Evolutionary conservation across 2,113 vertebrate genomes (phyloP).

Genomic region (Zosterops borbonicus): DNA sequence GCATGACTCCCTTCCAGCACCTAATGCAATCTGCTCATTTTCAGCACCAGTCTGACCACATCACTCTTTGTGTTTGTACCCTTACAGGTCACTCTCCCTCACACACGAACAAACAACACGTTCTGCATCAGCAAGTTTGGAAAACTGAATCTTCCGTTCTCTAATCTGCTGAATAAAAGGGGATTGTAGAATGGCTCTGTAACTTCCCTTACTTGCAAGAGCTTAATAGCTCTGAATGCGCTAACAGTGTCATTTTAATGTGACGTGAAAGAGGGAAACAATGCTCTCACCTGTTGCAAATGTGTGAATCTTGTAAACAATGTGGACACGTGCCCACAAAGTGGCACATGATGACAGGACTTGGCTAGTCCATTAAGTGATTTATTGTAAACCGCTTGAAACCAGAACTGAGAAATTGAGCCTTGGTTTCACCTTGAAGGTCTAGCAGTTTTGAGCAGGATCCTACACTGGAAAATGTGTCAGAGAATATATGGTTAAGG

Average conservation of each 20-base stretch:
- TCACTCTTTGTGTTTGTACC: neutral
- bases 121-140: neutral
- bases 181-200: neutral
- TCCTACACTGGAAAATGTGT: neutral
- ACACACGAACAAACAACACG: fast-evolving
- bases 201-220: neutral
- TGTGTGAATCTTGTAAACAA: neutral
- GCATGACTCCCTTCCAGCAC: neutral
- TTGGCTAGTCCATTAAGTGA: neutral
- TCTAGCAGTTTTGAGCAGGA: neutral
- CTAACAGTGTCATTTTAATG: neutral
- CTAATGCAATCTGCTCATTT: neutral
- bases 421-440: neutral
- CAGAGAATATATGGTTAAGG: neutral
- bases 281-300: neutral
- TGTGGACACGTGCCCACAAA: neutral
- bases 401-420: neutral
- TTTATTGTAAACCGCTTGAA: neutral
- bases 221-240: neutral
- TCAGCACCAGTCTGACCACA: neutral
- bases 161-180: neutral
- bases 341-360: neutral
- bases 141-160: neutral
- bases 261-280: neutral
- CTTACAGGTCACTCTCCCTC: neutral